Base-by-base conservation (phyloP, 35 echinoderm and acorn worm genomes). In the Patiria miniata region DNA sequence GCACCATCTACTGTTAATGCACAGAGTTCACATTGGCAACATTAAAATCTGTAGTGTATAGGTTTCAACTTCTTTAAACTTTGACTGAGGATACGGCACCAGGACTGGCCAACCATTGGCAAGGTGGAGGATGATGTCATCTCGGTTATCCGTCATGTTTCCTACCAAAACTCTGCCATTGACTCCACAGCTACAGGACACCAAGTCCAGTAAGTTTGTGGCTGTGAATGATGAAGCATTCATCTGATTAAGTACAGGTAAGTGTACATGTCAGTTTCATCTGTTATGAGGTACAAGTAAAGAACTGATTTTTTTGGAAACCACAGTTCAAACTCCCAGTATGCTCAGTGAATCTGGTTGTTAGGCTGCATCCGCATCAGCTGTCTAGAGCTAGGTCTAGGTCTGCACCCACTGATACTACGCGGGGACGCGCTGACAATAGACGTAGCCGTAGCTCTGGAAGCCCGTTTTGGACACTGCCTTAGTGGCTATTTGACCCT, bases 11-110 rank as follows among this genome's bases (percentile, higher is more conserved):
- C n/a, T n/a, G n/a, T n/a, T n/a, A n/a, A n/a, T n/a, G n/a, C 12
- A 58, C 12, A 12, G 22, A 58, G 12, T 58, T 58, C 12, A 58
- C 54, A 58, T 14, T 58, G 22, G 12, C 54, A 58, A 58, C 12
- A n/a, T 58, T 58, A 14, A 58, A 14, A n/a, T 58, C 54, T n/a
- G 22, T 58, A n/a, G 54, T 12, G 54, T 58, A 58, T 14, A 58
- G 54, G 12, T 58, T 58, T 12, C 12, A 14, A n/a, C 22, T 12
- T 14, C 54, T 58, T 69, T 6, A 69, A 69, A 28, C 33, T 69
- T 69, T 69, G 3, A 28, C 7, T 69, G 89, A 95, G 88, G 93
- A 95, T 95, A 95, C 93, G 93, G 83, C 38, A 95, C 57, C 5
- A 95, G 61, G 15, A 87, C 77, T 61, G 93, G 93, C 10, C 78